Evolutionary conservation across 2,113 vertebrate species (phyloP).

Genomic region (Pontoporia blainvillei): DNA sequence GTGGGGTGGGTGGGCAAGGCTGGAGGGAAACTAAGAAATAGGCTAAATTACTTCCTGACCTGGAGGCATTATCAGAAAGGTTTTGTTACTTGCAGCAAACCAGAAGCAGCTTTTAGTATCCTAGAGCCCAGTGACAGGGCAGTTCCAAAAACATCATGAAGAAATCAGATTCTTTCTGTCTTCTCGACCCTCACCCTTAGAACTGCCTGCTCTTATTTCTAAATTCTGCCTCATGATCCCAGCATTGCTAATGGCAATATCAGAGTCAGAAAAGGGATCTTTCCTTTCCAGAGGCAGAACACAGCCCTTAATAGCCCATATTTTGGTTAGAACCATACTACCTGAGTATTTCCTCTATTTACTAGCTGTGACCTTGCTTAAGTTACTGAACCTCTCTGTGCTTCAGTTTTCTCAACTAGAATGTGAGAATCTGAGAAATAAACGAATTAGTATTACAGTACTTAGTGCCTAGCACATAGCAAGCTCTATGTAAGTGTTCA

Average conservation of each 20-base stretch:
- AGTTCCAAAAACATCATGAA: constrained; percentile 10
- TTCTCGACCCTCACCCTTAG: neutral
- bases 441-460: neutral
- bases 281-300: neutral
- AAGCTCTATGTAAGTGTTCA: neutral
- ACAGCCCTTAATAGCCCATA: neutral
- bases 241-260: constrained; percentile 11
- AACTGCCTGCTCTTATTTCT: neutral
- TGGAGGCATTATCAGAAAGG: neutral
- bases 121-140: neutral
- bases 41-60: neutral
- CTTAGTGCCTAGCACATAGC: neutral
- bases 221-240: constrained; percentile 11
- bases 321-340: neutral
- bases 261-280: neutral
- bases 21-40: neutral
- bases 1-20: neutral
- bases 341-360: neutral
- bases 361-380: neutral
- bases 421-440: constrained; percentile 11
- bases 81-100: constrained; percentile 11
- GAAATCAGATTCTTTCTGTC: neutral
- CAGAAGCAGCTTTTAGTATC: neutral
- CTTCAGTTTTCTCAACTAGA: constrained; percentile 38
- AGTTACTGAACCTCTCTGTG: neutral